Conservation (phyloP, 2,797 vertebrate species). For the Distichodus sexfasciatus region DNA sequence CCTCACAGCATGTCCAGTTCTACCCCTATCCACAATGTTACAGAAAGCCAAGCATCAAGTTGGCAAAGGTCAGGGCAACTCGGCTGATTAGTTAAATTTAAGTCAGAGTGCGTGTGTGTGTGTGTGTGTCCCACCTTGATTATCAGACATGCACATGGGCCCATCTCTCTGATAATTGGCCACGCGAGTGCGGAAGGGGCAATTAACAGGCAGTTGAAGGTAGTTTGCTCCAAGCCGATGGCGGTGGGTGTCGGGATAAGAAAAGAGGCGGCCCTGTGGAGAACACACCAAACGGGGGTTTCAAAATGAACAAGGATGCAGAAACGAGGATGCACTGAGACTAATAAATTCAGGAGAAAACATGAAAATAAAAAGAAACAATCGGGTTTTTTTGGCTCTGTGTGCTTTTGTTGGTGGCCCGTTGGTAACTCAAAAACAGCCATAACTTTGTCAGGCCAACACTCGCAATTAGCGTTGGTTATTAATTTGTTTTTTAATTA, state of each 20-base stretch:
- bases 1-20: background rate
- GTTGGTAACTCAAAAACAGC: too few species aligned
- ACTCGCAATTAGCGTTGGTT: too few species aligned
- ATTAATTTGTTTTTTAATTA: too few species aligned
- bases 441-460: too few species aligned
- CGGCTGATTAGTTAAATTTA: too few species aligned
- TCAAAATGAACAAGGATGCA: background rate
- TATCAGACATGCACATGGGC: slow-evolving; percentile 88
- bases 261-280: slow-evolving; percentile 86
- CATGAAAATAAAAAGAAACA: too few species aligned
- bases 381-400: too few species aligned
- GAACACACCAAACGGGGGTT: background rate
- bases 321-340: background rate
- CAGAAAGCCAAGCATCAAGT: too few species aligned
- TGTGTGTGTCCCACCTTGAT: slow-evolving; percentile 77
- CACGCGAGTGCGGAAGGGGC: slow-evolving; percentile 85
- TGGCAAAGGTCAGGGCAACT: too few species aligned
- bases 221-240: slow-evolving; percentile 95
- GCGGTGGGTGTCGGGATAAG: slow-evolving; percentile 92
- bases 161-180: slow-evolving; percentile 94
- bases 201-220: slow-evolving; percentile 93
- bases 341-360: too few species aligned
- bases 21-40: too few species aligned
- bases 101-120: background rate
- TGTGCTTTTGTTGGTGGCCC: too few species aligned